Base-by-base conservation (phyloP, 2,113 vertebrate species). In the Hydrolagus affinis region DNA sequence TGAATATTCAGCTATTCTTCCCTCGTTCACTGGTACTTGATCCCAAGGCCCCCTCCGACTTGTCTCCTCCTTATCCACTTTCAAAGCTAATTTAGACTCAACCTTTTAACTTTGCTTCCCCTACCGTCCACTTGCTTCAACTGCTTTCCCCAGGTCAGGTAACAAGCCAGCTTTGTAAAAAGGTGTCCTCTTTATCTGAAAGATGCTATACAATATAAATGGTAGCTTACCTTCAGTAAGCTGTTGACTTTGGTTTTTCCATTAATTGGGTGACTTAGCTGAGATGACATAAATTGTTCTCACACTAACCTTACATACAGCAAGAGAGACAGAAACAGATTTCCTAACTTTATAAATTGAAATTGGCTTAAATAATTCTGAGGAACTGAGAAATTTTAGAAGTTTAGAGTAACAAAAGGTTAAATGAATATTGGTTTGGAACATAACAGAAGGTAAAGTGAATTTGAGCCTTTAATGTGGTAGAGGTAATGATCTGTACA, bases 401-500 rank as follows among this genome's bases (percentile, higher is more conserved):
- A 80, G 59, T 64, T 80, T 2, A 23, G 25, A 30, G 23, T 28
- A 80, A 60, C 9, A 64, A 25, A 66, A 25, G 23, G 59, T 80
- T 64, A 60, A 80, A 19, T 2, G 59, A 80, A 64, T 14, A 64
- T 62, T 62, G n/a, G 23, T n/a, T 80, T 12, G n/a, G 15, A 80
- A 1, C 7, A 3, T 28, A 80, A 64, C 21, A 59, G 70, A 72
- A 72, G 28, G 70, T 57, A 12, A 57, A 76, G 60, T 66, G 62
- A 80, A 62, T 80, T 80, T 64, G 12, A 80, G 14, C 8, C 77
- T 64, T 56, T 78, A 80, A 80, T 30, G 28, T n/a, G 14, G 14
- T 64, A 15, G 28, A 25, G 0, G 17, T 62, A 80, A 80, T 80
- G n/a, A 64, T 78, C 21, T n/a, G 12, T 60, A 60, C 25, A 80